Conservation (phyloP, 2,113 vertebrate species). For the Furnarius figulus region DNA sequence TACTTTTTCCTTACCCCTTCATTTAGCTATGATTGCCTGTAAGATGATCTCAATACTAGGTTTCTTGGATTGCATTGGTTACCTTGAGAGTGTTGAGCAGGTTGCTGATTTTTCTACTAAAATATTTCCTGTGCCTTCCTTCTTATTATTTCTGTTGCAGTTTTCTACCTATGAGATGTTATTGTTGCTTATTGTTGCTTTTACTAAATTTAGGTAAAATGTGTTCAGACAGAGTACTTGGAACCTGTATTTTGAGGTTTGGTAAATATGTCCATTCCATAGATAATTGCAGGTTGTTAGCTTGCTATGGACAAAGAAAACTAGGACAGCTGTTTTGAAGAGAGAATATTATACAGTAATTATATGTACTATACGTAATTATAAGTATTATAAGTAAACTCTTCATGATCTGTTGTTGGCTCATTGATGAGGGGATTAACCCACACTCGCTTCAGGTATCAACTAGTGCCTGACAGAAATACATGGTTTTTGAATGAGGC, state of each 20-base stretch:
- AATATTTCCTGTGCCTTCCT: background rate
- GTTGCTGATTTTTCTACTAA: background rate
- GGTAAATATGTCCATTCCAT: background rate
- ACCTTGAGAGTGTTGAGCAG: background rate
- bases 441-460: background rate
- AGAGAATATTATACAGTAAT: background rate
- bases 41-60: background rate
- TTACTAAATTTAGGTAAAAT: background rate
- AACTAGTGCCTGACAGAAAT: background rate
- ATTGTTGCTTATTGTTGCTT: background rate
- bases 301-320: background rate
- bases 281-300: background rate
- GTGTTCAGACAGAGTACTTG: background rate
- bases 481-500: background rate
- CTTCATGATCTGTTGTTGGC: background rate
- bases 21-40: background rate
- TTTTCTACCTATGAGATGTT: background rate
- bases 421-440: background rate
- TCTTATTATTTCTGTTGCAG: background rate
- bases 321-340: background rate
- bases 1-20: background rate
- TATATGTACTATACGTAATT: background rate
- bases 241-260: background rate
- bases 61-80: background rate
- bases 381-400: background rate